A percentile compares a stretch with the other conserved stretches of the same genome.
phyloP scores from a whole-genome alignment of 2,888 invertebrate genomes.

The Zele albiditarsus region DNA sequence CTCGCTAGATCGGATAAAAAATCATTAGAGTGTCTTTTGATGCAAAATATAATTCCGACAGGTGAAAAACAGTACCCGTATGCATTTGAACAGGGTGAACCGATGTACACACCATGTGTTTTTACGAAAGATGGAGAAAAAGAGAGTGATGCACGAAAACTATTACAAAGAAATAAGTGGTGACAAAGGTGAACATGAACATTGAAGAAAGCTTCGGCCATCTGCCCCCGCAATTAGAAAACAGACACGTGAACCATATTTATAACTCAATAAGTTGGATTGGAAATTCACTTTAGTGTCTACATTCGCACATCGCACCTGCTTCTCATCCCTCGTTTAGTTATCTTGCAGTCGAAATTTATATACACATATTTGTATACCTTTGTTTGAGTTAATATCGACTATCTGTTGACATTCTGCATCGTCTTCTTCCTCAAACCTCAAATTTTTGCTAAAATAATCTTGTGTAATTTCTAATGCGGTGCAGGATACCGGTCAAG shows the following conservation, averaged over 20 bases:
- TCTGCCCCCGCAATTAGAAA: conserved; percentile 57
- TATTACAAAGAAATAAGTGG: neutral
- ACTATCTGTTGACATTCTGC: neutral
- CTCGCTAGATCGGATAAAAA: neutral
- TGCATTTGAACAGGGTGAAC: neutral
- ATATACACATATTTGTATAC: neutral
- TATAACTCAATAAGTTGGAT: conserved; percentile 34
- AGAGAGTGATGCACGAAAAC: neutral
- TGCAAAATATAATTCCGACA: neutral
- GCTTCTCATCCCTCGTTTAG: conserved; percentile 30
- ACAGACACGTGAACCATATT: conserved; percentile 51
- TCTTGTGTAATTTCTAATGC: no score
- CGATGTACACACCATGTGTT: neutral
- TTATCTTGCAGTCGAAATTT: neutral
- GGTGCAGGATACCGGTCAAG: no score
- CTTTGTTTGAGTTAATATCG: neutral
- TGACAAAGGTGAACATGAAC: neutral
- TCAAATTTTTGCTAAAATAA: no score
- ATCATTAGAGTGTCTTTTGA: neutral
- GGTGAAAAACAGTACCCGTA: neutral
- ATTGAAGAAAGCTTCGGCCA: conserved; percentile 36
- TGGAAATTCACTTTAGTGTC: conserved; percentile 47
- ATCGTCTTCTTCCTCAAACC: no score
- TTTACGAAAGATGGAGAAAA: neutral
- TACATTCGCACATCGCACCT: conserved; percentile 40